Percentiles rank a stretch among this genome's conserved stretches.
Conservation (phyloP, 2,888 invertebrate genomes). For the Drosophila diplacantha region DNA sequence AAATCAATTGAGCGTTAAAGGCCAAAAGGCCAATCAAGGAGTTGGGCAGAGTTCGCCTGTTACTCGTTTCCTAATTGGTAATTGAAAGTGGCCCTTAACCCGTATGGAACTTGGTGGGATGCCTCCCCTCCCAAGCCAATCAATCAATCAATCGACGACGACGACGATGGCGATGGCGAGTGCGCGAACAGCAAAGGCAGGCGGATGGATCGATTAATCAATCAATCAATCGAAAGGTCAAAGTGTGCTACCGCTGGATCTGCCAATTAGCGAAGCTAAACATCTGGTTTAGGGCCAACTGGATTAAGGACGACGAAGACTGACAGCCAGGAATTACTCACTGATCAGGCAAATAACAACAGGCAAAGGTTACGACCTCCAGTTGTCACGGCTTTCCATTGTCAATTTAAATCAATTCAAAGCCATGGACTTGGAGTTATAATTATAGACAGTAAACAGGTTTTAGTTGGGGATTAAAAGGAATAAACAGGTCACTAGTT, state of each 20-base stretch:
- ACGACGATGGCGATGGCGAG: constrained; percentile 16
- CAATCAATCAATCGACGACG: constrained; percentile 23
- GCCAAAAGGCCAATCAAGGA: constrained; percentile 21
- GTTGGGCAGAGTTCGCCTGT: neutral
- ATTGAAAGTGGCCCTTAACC: constrained; percentile 44
- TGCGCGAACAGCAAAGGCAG: constrained; percentile 10
- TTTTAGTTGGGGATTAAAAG: neutral
- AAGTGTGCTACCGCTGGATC: constrained; percentile 2
- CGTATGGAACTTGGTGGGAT: neutral
- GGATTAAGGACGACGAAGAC: constrained; percentile 3
- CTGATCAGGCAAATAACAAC: neutral
- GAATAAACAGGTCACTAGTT: constrained; percentile 6
- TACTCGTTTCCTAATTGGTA: constrained; percentile 39
- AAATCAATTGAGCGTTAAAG: constrained; percentile 66
- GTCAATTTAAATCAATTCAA: constrained; percentile 10
- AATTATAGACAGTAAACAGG: neutral
- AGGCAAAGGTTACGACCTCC: too few species aligned
- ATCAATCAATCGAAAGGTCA: constrained; percentile 50
- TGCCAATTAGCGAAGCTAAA: constrained; percentile 33
- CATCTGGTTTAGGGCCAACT: constrained; percentile 23
- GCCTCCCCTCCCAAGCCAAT: constrained; percentile 14
- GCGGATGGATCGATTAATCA: constrained; percentile 45
- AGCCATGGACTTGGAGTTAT: neutral
- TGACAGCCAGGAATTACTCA: constrained; percentile 2
- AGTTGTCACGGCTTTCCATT: neutral